Percentiles rank a stretch among this genome's conserved stretches.
These are phyloP conservation scores for Illadopsis cleaveri DNA, from an alignment of 2,113 vertebrate species.

Conservation along the genomic window DNA sequence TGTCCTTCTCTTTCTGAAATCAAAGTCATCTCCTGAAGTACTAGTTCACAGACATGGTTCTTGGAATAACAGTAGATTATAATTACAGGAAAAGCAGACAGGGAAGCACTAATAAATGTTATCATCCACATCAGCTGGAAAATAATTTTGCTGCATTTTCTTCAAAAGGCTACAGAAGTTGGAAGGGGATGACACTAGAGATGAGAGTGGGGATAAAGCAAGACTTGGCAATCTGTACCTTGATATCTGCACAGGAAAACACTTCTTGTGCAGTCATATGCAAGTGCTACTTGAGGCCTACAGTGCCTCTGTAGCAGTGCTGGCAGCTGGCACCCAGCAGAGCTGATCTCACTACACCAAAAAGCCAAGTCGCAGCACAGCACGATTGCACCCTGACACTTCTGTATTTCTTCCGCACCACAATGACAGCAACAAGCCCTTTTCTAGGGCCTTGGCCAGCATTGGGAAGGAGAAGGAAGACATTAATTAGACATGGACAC, in stretches of 20 bases:
- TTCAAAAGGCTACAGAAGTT: neutral
- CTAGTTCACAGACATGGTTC: neutral
- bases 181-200: neutral
- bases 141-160: neutral
- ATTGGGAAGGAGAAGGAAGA: neutral
- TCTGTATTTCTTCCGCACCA: neutral
- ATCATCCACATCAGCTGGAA: slow-evolving; percentile 6
- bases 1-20: slow-evolving; percentile 1
- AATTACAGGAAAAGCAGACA: slow-evolving; percentile 38
- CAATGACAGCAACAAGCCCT: neutral
- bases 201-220: neutral
- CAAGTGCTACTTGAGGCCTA: neutral
- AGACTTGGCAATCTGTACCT: neutral
- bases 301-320: neutral
- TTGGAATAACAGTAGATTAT: slow-evolving; percentile 11
- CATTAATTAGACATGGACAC: neutral
- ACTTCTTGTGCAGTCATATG: neutral
- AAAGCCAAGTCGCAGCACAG: neutral
- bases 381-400: accelerated
- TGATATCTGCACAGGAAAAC: neutral
- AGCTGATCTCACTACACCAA: neutral
- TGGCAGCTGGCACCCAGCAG: neutral
- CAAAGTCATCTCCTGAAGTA: slow-evolving; percentile 7
- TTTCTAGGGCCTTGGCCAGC: neutral
- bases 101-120: neutral